phyloP scores from a whole-genome alignment of 1,140 invertebrate species.

The Brachionus rotundiformis region DNA sequence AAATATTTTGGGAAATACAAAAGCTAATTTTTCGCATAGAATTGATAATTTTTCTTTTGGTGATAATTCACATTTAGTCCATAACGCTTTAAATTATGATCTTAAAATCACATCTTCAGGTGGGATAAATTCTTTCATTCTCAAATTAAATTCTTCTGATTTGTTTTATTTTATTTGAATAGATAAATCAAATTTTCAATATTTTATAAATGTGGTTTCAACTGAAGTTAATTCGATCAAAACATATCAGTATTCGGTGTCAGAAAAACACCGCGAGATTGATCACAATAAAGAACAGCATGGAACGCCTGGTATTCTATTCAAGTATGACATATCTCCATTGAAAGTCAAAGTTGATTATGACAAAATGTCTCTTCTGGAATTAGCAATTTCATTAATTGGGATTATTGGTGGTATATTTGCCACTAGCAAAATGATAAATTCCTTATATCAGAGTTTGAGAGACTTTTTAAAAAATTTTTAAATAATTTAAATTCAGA shows the following conservation, averaged over 20 bases:
- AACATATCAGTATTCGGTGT: slow-evolving; percentile 90
- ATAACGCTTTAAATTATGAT: slow-evolving; percentile 89
- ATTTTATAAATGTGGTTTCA: slow-evolving; percentile 91
- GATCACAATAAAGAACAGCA: slow-evolving; percentile 76
- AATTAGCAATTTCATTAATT: slow-evolving; percentile 81
- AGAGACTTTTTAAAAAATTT: slow-evolving; percentile 24
- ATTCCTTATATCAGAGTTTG: slow-evolving; percentile 66
- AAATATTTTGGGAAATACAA: not conserved
- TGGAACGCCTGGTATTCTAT: slow-evolving; percentile 87
- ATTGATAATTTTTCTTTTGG: slow-evolving; percentile 91
- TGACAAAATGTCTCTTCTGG: slow-evolving; percentile 73
- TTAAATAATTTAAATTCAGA: not conserved
- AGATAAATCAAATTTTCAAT: slow-evolving; percentile 83
- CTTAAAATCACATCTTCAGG: slow-evolving; percentile 74
- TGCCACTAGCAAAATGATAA: slow-evolving; percentile 67
- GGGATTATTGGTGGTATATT: slow-evolving; percentile 87
- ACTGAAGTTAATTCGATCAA: slow-evolving; percentile 80
- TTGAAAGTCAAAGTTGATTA: slow-evolving; percentile 81
- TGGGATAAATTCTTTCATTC: slow-evolving; percentile 64
- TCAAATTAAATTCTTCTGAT: not conserved
- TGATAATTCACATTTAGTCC: slow-evolving; percentile 76
- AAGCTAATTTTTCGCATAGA: slow-evolving; percentile 82
- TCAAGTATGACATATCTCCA: slow-evolving; percentile 88
- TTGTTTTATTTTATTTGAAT: slow-evolving; percentile 53
- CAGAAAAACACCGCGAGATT: slow-evolving; percentile 76